phyloP scores from a whole-genome alignment of 1,140 invertebrate genomes.

The Bombus turneri region DNA sequence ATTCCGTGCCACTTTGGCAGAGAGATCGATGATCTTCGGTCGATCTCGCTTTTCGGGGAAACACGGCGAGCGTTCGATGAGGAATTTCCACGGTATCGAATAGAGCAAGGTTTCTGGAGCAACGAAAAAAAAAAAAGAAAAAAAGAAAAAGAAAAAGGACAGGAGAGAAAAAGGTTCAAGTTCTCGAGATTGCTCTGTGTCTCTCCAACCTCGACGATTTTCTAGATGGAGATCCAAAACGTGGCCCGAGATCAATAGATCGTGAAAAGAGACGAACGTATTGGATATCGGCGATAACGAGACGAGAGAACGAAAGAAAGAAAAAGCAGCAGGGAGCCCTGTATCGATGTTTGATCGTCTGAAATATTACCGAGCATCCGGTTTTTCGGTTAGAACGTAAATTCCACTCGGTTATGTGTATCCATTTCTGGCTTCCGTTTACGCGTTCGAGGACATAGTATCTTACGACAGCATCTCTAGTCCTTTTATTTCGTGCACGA shows the following conservation, averaged over 20 bases:
- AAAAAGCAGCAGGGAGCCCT: neutral
- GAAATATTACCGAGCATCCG: constrained; percentile 20
- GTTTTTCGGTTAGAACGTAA: constrained; percentile 20
- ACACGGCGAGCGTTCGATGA: neutral
- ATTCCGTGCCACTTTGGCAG: neutral
- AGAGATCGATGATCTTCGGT: neutral
- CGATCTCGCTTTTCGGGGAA: neutral
- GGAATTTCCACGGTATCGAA: neutral
- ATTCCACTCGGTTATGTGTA: constrained; percentile 35
- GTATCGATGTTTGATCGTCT: constrained; percentile 21
- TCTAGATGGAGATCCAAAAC: neutral
- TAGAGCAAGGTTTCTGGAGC: too few relatives aligned
- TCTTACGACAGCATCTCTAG: neutral
- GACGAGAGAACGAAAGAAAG: neutral
- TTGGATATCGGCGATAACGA: neutral
- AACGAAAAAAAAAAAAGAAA: neutral
- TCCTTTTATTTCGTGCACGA: constrained; percentile 36
- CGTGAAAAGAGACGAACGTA: neutral
- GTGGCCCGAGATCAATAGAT: neutral
- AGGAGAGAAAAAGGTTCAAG: neutral
- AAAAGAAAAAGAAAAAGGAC: neutral
- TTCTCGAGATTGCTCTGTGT: neutral
- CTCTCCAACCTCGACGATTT: neutral
- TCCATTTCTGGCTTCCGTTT: neutral
- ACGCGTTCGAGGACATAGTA: constrained; percentile 25